Evolutionary conservation across 2,888 invertebrate genomes (phyloP).

Genomic region (Abrostola triplasia): DNA sequence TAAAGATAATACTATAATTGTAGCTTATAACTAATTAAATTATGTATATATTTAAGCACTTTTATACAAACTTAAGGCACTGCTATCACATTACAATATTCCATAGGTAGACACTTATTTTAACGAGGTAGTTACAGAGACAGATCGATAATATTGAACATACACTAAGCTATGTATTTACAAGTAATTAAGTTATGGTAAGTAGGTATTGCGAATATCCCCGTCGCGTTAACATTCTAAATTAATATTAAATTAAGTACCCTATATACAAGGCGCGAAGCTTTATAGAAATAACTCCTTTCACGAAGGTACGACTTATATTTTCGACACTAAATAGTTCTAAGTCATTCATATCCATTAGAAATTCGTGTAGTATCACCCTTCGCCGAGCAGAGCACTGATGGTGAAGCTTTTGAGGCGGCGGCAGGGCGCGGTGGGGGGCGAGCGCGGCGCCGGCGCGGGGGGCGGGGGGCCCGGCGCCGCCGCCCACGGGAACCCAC

Average conservation of each 20-base stretch:
- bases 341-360: slow-evolving; percentile 40
- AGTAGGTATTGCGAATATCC: slow-evolving; percentile 55
- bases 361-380: slow-evolving; percentile 62
- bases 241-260: slow-evolving; percentile 25
- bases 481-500: slow-evolving; percentile 74
- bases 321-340: slow-evolving; percentile 42
- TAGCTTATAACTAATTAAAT: slow-evolving; percentile 23
- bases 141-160: slow-evolving; percentile 16
- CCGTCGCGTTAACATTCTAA: slow-evolving; percentile 40
- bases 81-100: slow-evolving; percentile 75
- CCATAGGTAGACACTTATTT: slow-evolving; percentile 28
- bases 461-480: slow-evolving; percentile 69
- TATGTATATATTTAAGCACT: slow-evolving; percentile 29
- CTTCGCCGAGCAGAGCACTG: slow-evolving; percentile 84
- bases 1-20: background rate
- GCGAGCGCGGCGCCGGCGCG: slow-evolving; percentile 67
- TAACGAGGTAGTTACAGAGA: slow-evolving; percentile 57
- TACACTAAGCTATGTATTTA: slow-evolving; percentile 34
- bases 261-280: slow-evolving; percentile 12
- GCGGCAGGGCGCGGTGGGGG: slow-evolving; percentile 77
- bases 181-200: slow-evolving; percentile 44
- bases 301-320: slow-evolving; percentile 33
- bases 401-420: slow-evolving; percentile 84
- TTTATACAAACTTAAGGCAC: slow-evolving; percentile 70
- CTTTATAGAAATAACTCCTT: slow-evolving; percentile 13